Base-by-base conservation (phyloP, 2,797 vertebrate genomes). In the Cephalopachus bancanus region DNA sequence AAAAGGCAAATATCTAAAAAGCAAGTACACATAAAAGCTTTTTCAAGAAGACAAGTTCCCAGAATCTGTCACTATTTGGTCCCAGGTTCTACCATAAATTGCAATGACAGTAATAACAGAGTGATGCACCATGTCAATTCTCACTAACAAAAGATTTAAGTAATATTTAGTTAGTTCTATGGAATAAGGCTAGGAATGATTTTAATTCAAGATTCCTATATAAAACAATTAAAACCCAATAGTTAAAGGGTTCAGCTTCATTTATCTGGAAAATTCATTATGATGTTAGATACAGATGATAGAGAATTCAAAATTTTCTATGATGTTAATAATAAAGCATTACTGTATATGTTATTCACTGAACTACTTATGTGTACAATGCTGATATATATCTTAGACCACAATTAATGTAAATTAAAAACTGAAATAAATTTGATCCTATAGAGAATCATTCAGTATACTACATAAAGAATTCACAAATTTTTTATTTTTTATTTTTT, bases 1-100 rank as follows among this genome's bases (percentile, higher is more conserved):
- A 78, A 96, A 90, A 96, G 30, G 91, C 69, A 97, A 95, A 93
- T 93, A n/a, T 85, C 59, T 94, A 95, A 95, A 95, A 86, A 80
- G 64, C 15, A 90, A 97, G 88, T 95, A 93, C 94, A 93, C 4
- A 37, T 62, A 92, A 94, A 92, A 81, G 51, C 16, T 17, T 65
- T 93, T 93, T 91, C 71, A 95, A 83, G 64, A 95, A 94, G 74
- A 24, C 51, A 89, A 95, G 60, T 92, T 93, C 65, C 24, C 78
- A 93, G 83, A 91, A 79, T 94, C 62, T 92, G 28, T 7, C 76
- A 78, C 3, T 65, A 92, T 78, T 62, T 62, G 59, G 59, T 84
- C 51, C 20, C 33, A 78, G 33, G 24, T 85, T 83, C 67, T 59
- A 72, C 24, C 19, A 78, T 26, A 64, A 87, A 83, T 0, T 85